These are phyloP conservation scores for Scaptomyza graminum DNA, from an alignment of 1,140 invertebrate genomes.

Conservation along the genomic window DNA sequence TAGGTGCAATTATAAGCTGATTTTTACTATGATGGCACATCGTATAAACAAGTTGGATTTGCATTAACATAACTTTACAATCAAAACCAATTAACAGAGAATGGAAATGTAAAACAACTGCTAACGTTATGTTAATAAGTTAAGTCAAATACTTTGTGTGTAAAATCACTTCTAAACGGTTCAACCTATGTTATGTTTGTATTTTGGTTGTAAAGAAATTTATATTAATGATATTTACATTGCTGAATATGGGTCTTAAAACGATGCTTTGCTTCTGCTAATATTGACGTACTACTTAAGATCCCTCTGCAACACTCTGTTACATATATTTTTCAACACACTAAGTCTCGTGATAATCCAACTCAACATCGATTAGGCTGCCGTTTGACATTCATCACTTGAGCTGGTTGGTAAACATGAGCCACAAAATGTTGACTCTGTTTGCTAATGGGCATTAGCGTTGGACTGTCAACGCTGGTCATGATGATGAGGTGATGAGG, in stretches of 20 bases:
- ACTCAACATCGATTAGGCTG: slow-evolving; percentile 3
- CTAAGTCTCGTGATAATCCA: slow-evolving; percentile 4
- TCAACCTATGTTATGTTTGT: too few species aligned
- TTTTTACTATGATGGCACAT: background rate
- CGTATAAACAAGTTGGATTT: background rate
- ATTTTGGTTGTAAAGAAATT: background rate
- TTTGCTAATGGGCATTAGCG: slow-evolving; percentile 34
- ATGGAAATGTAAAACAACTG: too few species aligned
- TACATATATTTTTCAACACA: too few species aligned
- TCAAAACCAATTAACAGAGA: slow-evolving; percentile 4
- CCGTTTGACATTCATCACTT: slow-evolving; percentile 20
- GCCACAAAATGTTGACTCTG: slow-evolving; percentile 29
- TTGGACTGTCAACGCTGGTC: slow-evolving; percentile 11
- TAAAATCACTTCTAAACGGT: too few species aligned
- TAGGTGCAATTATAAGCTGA: background rate
- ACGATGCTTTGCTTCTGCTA: background rate
- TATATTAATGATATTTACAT: background rate
- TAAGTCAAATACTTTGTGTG: too few species aligned
- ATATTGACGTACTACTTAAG: background rate
- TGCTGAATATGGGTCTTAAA: background rate
- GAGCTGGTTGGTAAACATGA: slow-evolving; percentile 27
- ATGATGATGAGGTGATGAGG: background rate
- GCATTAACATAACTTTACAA: background rate
- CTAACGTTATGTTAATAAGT: too few species aligned
- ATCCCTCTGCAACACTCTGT: background rate